A percentile compares a stretch with the other conserved stretches of the same genome.
Conservation (phyloP, 2,888 invertebrate species). For the Shargacucullia verbasci region DNA sequence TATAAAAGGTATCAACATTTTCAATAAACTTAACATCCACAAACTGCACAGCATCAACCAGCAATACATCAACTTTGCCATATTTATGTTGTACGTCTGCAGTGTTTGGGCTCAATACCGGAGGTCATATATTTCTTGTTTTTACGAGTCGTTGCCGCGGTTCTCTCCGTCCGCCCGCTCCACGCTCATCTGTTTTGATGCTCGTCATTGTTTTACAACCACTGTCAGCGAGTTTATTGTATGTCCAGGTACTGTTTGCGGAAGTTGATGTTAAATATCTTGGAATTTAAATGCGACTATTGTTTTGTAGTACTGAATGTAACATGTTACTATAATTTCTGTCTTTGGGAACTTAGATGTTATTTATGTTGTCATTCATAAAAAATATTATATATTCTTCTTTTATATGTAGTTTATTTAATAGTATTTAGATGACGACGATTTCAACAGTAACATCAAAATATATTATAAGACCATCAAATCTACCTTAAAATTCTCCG, state of each 20-base stretch:
- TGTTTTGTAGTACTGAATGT: slow-evolving; percentile 21
- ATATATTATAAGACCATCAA: no score
- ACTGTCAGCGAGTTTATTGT: slow-evolving; percentile 31
- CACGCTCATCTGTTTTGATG: slow-evolving; percentile 34
- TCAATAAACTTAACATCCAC: not conserved
- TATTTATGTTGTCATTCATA: not conserved
- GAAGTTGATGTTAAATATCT: slow-evolving; percentile 31
- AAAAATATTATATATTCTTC: not conserved
- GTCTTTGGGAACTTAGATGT: not conserved
- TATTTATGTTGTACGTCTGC: slow-evolving; percentile 30
- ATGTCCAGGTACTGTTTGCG: slow-evolving; percentile 46
- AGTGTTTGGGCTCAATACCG: slow-evolving; percentile 8
- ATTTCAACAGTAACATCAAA: not conserved
- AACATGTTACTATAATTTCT: not conserved
- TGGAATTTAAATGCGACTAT: slow-evolving; percentile 17
- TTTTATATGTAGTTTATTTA: not conserved
- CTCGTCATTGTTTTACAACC: slow-evolving; percentile 36
- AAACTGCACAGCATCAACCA: slow-evolving; percentile 22
- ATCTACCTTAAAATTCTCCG: not conserved
- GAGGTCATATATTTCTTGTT: slow-evolving; percentile 36
- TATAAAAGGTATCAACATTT: not conserved
- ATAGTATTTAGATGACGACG: not conserved
- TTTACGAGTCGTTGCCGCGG: slow-evolving; percentile 35
- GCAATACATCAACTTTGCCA: slow-evolving; percentile 27
- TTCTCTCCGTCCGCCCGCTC: slow-evolving; percentile 10